Conservation (phyloP, 1,140 invertebrate genomes). For the Lepidostoma basale region DNA sequence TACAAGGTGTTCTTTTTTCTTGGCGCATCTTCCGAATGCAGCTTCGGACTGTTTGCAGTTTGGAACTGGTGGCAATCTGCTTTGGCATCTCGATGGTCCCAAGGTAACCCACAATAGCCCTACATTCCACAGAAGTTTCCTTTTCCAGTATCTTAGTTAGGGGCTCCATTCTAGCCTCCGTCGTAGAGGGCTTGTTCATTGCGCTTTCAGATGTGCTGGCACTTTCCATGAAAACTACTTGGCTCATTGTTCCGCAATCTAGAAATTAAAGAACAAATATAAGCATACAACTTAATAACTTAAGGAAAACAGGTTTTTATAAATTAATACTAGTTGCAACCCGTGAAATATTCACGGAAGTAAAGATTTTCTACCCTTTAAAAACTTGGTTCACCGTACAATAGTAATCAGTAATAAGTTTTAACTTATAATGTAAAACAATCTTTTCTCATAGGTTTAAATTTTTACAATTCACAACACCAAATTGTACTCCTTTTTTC, state of each 20-base stretch:
- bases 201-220: neutral
- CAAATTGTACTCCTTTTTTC: too few relatives aligned
- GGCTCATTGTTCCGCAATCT: conserved; percentile 16
- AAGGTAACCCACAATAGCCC: conserved; percentile 89
- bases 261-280: too few relatives aligned
- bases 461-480: too few relatives aligned
- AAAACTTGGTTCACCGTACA: too few relatives aligned
- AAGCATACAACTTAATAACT: too few relatives aligned
- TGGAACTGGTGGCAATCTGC: conserved; percentile 76
- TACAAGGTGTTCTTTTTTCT: conserved; percentile 86
- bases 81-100: conserved; percentile 95
- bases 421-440: too few relatives aligned
- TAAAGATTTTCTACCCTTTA: too few relatives aligned
- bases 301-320: too few relatives aligned
- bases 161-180: conserved; percentile 34
- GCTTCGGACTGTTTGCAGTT: conserved; percentile 73
- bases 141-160: conserved; percentile 35
- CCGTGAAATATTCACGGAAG: too few relatives aligned
- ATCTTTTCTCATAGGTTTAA: too few relatives aligned
- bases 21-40: conserved; percentile 88
- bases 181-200: conserved; percentile 1
- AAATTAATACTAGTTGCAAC: too few relatives aligned
- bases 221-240: conserved; percentile 15
- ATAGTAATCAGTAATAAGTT: too few relatives aligned
- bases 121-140: conserved; percentile 68